A percentile compares a stretch with the other conserved stretches of the same genome.
These are phyloP conservation scores for Agrochola lychnidis DNA, from an alignment of 2,888 invertebrate species.

Conservation along the genomic window DNA sequence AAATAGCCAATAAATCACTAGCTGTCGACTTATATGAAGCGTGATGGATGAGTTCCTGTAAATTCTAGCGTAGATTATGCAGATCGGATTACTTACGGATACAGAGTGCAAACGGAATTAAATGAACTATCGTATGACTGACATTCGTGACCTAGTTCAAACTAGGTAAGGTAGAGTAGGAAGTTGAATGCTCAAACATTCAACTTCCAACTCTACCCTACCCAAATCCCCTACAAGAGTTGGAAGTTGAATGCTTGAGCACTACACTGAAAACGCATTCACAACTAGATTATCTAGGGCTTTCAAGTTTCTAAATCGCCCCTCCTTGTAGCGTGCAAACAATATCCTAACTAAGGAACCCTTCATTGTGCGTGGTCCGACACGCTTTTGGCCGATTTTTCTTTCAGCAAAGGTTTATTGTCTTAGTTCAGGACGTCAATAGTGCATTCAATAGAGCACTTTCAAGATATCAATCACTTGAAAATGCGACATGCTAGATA, in stretches of 20 bases:
- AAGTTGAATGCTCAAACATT: neutral
- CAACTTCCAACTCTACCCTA: neutral
- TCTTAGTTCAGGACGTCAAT: neutral
- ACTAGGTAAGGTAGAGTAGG: too few species aligned
- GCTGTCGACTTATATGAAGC: constrained; percentile 4
- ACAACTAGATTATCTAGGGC: neutral
- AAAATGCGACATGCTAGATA: constrained; percentile 7
- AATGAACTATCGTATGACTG: constrained; percentile 3
- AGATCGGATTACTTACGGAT: neutral
- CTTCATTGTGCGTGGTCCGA: too few species aligned
- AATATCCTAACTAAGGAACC: too few species aligned
- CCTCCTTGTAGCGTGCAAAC: neutral
- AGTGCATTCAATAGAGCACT: constrained; percentile 7
- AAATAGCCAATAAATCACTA: constrained; percentile 25
- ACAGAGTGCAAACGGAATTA: neutral
- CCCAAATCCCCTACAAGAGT: too few species aligned
- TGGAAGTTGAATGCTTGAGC: too few species aligned
- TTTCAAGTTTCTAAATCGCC: neutral
- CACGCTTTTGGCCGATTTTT: neutral
- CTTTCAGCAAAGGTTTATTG: neutral
- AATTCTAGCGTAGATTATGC: constrained; percentile 1
- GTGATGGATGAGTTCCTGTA: constrained; percentile 1
- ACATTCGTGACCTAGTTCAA: constrained; percentile 5
- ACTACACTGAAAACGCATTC: constrained; percentile 4
- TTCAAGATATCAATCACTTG: constrained; percentile 12